Evolutionary conservation across 2,797 vertebrate genomes (phyloP).

Genomic region (Chiroxiphia lanceolata): DNA sequence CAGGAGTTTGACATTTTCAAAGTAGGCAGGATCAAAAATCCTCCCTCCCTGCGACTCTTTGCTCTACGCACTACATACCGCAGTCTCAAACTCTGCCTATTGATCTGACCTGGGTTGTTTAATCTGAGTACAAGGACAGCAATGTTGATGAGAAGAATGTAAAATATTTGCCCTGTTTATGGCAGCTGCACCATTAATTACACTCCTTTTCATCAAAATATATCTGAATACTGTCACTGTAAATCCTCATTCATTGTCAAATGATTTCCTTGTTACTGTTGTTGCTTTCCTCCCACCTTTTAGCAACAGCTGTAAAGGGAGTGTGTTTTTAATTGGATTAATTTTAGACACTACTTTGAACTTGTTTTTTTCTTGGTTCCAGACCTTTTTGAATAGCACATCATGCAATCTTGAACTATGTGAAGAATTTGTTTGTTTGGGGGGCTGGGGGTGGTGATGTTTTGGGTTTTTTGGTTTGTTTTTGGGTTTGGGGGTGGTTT

Average conservation of each 20-base stretch:
- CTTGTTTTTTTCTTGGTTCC: not conserved
- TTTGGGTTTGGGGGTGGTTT: not conserved
- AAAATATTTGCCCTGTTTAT: not conserved
- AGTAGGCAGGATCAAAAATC: not conserved
- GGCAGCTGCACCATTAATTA: not conserved
- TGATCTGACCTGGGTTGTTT: not conserved
- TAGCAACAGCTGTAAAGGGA: not conserved
- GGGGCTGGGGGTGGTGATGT: too few species aligned
- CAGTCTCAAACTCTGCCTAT: not conserved
- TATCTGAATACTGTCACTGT: not conserved
- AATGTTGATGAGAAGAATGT: not conserved
- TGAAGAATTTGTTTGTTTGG: not conserved
- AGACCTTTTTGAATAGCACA: not conserved
- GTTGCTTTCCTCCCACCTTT: not conserved
- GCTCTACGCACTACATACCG: not conserved
- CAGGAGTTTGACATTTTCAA: not conserved
- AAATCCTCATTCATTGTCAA: conserved; percentile 19
- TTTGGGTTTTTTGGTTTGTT: too few species aligned
- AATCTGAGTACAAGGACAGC: not conserved
- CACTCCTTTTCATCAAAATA: not conserved
- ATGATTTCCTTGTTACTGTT: not conserved
- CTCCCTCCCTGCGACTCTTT: not conserved
- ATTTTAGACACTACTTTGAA: not conserved
- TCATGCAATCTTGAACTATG: not conserved
- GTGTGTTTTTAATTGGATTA: not conserved